phyloP scores from a whole-genome alignment of 2,113 vertebrate genomes.

The Bos javanicus region DNA sequence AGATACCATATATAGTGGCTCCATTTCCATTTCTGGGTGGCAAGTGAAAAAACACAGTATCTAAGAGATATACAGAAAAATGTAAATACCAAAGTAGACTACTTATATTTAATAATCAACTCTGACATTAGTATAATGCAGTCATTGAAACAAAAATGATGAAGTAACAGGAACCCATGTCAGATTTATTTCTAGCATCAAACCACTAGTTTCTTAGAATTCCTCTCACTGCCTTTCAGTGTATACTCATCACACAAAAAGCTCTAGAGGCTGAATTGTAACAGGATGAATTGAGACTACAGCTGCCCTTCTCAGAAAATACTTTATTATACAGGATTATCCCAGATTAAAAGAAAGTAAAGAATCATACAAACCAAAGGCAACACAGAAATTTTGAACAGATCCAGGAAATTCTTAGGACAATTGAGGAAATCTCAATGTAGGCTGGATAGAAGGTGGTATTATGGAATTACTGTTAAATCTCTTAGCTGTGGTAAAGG shows the following conservation, averaged over 20 bases:
- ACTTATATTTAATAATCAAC: background rate
- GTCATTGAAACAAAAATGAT: conserved; percentile 10
- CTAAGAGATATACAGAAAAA: conserved; percentile 77
- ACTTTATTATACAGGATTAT: background rate
- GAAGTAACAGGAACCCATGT: background rate
- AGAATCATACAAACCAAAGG: background rate
- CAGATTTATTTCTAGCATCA: background rate
- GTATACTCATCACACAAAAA: background rate
- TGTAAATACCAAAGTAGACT: background rate
- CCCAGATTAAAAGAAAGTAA: conserved; percentile 8
- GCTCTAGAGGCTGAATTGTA: background rate
- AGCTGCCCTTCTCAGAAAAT: background rate
- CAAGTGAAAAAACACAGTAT: conserved; percentile 96
- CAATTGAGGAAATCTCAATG: background rate
- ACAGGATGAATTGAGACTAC: background rate
- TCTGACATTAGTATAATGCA: background rate
- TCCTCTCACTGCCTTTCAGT: background rate
- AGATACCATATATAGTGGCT: conserved; percentile 95
- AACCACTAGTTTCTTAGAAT: background rate
- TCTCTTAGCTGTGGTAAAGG: background rate
- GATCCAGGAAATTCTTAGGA: background rate
- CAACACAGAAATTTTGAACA: background rate
- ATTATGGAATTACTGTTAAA: background rate
- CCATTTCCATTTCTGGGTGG: conserved; percentile 88
- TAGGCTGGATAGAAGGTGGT: background rate